Base-by-base conservation (phyloP, 2,888 invertebrate species). In the Agrilus biguttatus region DNA sequence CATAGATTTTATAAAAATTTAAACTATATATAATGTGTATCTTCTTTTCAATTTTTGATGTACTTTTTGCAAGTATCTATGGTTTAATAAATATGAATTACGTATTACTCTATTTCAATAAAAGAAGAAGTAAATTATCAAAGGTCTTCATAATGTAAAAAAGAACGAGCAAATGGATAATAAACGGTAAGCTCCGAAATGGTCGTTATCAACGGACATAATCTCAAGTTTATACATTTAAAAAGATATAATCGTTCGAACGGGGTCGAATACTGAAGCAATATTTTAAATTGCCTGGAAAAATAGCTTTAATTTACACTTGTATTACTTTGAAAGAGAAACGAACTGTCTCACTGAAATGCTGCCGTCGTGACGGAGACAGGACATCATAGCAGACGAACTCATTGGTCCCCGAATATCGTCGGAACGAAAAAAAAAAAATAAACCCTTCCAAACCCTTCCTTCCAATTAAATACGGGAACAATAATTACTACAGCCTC, bases 291-390 rank as follows among this genome's bases (percentile, higher is more conserved):
- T 47, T 45, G 44, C 48, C 42, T 36, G 45, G 44, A 48, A 46
- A 42, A 49, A 47, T 43, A 47, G 47, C 45, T 47, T 44, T 46
- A 47, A 49, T 49, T 49, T 49, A 49, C 49, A 49, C 49, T 49
- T 45, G 49, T 49, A 49, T 45, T 45, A 42, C 47, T 47, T 47
- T 46, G 47, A 49, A 47, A 45, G 47, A 49, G 49, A 44, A 44
- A 45, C 40, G 33, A 17, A 12, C 32, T 19, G 34, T 33, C 34
- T 33, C 40, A 12, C n/a, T 17, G 40, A 33, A 40, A 40, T 33
- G 40, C 12, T 17, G 40, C n/a, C 14, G 14, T 33, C 28, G 13
- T 33, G 14, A 17, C 40, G 28, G 28, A 28, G 28, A 28, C 5
- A 4, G 28, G 10, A 28, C 28, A 28, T 28, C 28, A 28, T 28